Base-by-base conservation (phyloP, 1,140 invertebrate species). In the Palaemon carinicauda region DNA sequence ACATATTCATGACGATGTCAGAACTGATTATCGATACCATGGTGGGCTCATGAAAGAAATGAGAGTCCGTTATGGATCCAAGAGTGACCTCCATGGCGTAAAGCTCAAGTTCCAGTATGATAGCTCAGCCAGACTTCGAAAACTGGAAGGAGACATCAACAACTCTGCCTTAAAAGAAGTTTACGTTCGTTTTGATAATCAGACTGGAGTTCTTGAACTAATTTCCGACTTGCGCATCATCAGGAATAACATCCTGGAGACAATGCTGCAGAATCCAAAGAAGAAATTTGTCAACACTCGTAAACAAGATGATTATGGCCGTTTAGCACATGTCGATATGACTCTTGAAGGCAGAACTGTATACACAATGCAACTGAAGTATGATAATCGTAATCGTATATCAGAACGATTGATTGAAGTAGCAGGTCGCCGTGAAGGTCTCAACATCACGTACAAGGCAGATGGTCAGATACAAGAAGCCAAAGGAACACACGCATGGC, bases 81-180 rank as follows among this genome's bases (percentile, higher is more conserved):
- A 97, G 91, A 96, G 95, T 89, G 95, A 95, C 1, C 92, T 98
- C 73, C 95, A 96, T 89, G 96, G 96, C 88, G 95, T 95, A 3
- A 96, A 97, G 90, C 95, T 96, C 90, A 96, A 96, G 89, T 98
- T 97, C 90, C 96, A 97, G 89, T 97, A 97, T 90, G 97, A 98
- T 91, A 96, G 96, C 0, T 95, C 96, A 89, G 96, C 96, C 0
- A 92, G 97, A 29, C 92, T 97, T 56, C 96, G 95, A 7, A 94
- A 94, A 17, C 95, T 97, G 82, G 96, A 97, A 89, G 95, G 96
- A 24, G 84, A 89, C 10, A 82, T 89, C 7, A 84, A 89, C 65
- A 73, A 54, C 7, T 65, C 78, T 21, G 53, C 87, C 2, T 54
- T 89, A 14, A 75, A 81, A 24, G 89, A 87, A 50, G 74, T 89